Evolutionary conservation across 37 sponge, comb jelly and placozoan species (phyloP).

Genomic region (Agelas oroides): DNA sequence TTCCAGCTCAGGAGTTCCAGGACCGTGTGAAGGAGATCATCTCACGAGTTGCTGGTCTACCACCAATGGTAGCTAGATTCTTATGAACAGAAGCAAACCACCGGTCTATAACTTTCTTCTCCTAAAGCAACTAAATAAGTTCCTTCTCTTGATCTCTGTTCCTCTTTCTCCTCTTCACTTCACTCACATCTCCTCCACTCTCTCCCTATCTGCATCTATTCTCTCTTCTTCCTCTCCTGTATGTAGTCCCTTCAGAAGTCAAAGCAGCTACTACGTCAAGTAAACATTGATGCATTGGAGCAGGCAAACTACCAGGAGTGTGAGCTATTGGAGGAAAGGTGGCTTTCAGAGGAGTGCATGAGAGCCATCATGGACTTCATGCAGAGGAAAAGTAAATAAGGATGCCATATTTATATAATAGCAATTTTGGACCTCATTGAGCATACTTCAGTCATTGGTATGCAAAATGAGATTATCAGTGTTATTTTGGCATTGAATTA

Average conservation of each 20-base stretch:
- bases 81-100: too few species aligned
- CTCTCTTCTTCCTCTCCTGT: too few species aligned
- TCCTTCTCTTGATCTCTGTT: too few species aligned
- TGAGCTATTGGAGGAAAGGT: slow-evolving; percentile 84
- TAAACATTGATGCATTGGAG: slow-evolving; percentile 60
- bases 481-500: too few species aligned
- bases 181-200: too few species aligned
- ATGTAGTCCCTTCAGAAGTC: slow-evolving; percentile 74
- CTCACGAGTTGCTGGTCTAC: slow-evolving; percentile 61
- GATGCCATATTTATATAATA: neutral
- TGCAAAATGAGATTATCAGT: too few species aligned
- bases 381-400: slow-evolving; percentile 68
- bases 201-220: too few species aligned
- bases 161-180: too few species aligned
- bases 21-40: slow-evolving; percentile 71
- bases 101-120: too few species aligned
- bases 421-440: too few species aligned
- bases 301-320: slow-evolving; percentile 84
- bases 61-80: slow-evolving; percentile 74
- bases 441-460: too few species aligned
- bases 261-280: slow-evolving; percentile 73
- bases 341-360: slow-evolving; percentile 90
- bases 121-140: too few species aligned
- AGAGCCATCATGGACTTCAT: slow-evolving; percentile 90
- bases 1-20: slow-evolving; percentile 65